Percentiles rank a stretch among this genome's conserved stretches.
Conservation (phyloP, 2,113 vertebrate species). For the Uria lomvia region DNA sequence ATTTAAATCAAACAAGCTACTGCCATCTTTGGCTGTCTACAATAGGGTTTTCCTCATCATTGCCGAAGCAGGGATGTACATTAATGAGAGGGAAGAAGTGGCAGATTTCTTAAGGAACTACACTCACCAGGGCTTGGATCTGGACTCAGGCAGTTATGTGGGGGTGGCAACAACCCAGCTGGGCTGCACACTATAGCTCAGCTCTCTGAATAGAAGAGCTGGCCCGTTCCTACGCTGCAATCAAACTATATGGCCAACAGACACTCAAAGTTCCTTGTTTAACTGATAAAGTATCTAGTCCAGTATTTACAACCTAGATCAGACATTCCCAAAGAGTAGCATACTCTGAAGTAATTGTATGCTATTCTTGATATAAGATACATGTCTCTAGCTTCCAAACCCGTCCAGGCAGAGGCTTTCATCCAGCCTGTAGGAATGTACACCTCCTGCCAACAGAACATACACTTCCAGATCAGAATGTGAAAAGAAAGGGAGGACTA, state of each 20-base stretch:
- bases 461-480: neutral
- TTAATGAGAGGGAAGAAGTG: neutral
- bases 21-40: neutral
- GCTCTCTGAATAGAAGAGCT: neutral
- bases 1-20: neutral
- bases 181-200: neutral
- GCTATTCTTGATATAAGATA: neutral
- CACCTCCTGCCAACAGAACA: neutral
- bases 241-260: neutral
- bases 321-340: neutral
- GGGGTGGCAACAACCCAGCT: neutral
- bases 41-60: neutral
- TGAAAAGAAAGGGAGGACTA: neutral
- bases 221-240: neutral
- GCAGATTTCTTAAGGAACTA: neutral
- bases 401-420: neutral
- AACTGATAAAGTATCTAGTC: neutral
- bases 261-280: neutral
- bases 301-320: neutral
- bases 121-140: neutral
- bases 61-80: neutral
- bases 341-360: neutral
- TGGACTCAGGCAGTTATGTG: rapidly evolving
- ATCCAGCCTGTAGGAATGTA: constrained; percentile 1
- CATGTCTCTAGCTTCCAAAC: neutral